phyloP scores from a whole-genome alignment of 2,888 invertebrate species.

The Lagria hirta region DNA sequence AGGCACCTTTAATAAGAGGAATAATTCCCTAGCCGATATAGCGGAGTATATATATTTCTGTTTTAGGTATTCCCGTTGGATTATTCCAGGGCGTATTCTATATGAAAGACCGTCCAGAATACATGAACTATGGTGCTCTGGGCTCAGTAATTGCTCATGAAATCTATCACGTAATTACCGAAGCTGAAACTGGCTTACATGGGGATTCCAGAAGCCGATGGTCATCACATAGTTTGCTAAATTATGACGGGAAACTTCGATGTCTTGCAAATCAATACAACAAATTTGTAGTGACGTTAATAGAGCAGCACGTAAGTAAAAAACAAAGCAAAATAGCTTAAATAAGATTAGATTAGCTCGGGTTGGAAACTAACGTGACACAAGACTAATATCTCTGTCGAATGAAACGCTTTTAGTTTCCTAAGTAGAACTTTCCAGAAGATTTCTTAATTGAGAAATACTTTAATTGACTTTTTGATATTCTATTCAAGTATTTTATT shows the following conservation, averaged over 20 bases:
- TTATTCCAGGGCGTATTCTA: slow-evolving; percentile 47
- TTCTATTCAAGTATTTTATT: too few relatives aligned
- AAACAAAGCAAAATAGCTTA: too few relatives aligned
- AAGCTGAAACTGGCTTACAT: slow-evolving; percentile 78
- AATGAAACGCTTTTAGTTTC: too few relatives aligned
- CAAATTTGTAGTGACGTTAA: slow-evolving; percentile 77
- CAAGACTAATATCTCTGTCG: too few relatives aligned
- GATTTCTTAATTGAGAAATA: too few relatives aligned
- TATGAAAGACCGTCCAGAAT: slow-evolving; percentile 46
- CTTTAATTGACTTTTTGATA: too few relatives aligned
- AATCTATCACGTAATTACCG: slow-evolving; percentile 48
- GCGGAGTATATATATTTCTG: too few relatives aligned
- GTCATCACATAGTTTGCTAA: slow-evolving; percentile 75
- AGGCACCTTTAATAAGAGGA: too few relatives aligned
- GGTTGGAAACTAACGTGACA: too few relatives aligned
- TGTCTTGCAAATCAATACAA: slow-evolving; percentile 91
- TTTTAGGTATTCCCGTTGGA: slow-evolving; percentile 49
- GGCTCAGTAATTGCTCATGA: slow-evolving; percentile 48
- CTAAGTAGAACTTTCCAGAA: too few relatives aligned
- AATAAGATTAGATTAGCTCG: too few relatives aligned
- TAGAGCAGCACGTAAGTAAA: slow-evolving; percentile 63
- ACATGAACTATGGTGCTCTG: slow-evolving; percentile 50
- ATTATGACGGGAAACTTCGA: slow-evolving; percentile 77
- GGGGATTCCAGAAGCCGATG: slow-evolving; percentile 92
- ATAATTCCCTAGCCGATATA: too few relatives aligned